phyloP scores from a whole-genome alignment of 2,113 vertebrate genomes.

The Gulo gulo region DNA sequence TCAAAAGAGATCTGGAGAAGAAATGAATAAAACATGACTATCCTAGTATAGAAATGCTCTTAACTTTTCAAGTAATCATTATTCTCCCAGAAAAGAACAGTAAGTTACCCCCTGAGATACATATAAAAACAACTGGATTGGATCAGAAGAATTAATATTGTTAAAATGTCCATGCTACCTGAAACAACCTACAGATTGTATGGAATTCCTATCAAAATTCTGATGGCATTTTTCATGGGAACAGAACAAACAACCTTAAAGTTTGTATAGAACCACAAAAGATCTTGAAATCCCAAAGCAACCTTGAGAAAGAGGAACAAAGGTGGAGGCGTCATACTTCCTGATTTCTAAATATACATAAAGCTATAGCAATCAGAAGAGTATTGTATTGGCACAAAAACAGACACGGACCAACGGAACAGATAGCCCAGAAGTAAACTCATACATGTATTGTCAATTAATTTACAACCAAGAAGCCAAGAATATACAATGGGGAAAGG shows the following conservation, averaged over 20 bases:
- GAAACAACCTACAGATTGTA: neutral
- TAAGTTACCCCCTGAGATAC: neutral
- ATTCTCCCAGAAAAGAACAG: neutral
- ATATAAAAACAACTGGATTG: neutral
- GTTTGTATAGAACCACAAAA: neutral
- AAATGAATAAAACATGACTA: slow-evolving; percentile 41
- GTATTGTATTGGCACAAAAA: neutral
- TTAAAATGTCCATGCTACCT: neutral
- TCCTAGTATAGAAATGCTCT: neutral
- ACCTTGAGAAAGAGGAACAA: neutral
- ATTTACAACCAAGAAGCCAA: neutral
- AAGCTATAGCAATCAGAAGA: neutral
- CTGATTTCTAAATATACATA: neutral
- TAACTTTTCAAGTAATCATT: slow-evolving; percentile 38
- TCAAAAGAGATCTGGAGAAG: slow-evolving; percentile 20
- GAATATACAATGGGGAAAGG: neutral
- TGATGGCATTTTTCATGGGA: neutral
- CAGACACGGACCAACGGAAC: neutral
- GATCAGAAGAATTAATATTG: neutral
- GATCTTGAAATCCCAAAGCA: neutral
- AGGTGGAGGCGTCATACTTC: neutral
- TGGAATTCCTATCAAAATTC: neutral
- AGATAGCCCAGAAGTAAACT: neutral
- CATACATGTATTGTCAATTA: neutral
- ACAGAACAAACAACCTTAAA: neutral